Base-by-base conservation (phyloP, 2,797 vertebrate species). In the Poeciliopsis infans region DNA sequence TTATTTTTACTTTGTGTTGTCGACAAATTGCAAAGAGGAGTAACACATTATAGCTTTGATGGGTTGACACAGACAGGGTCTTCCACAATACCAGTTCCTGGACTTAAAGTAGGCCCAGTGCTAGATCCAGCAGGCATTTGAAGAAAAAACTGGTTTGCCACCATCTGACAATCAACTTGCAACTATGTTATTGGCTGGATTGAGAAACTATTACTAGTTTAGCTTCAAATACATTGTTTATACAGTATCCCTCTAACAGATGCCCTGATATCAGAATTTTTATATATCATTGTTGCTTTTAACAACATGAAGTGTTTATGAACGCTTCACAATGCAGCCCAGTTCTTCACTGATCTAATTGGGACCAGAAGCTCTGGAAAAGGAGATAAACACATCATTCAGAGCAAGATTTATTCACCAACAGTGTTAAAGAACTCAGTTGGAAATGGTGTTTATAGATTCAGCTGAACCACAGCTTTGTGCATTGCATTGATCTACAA, bases 321-420 rank as follows among this genome's bases (percentile, higher is more conserved):
- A 61, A 61, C 5, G 16, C 16, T 36, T 64, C 59, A 36, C 15
- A 36, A 64, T 36, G 7, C 31, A 33, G 18, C 16, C 59, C 59
- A 64, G 59, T 15, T 31, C 28, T 31, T 18, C 31, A 31, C 59
- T 61, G 31, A 36, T 36, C 31, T 64, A 36, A 36, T 36, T 36
- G 59, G 59, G 31, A 64, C 59, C 59, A 64, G 31, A 28, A 64
- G 31, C 31, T 64, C 59, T 64, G 59, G 59, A 64, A 64, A 64
- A 36, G 31, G 7, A 64, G 59, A 36, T 36, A 64, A 36, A 64
- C 16, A 36, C 59, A 64, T 36, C 31, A 64, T 64, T 64, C 31
- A 64, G 31, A 10, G 31, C 6, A 64, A 64, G 15, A 36, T 36
- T 36, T 36, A 8, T 64, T 64, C 15, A 61, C 59, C 28, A 31